Percentiles rank a stretch among this genome's conserved stretches.
These are phyloP conservation scores for Xestia ashworthii DNA, from an alignment of 2,888 invertebrate species.

Conservation along the genomic window DNA sequence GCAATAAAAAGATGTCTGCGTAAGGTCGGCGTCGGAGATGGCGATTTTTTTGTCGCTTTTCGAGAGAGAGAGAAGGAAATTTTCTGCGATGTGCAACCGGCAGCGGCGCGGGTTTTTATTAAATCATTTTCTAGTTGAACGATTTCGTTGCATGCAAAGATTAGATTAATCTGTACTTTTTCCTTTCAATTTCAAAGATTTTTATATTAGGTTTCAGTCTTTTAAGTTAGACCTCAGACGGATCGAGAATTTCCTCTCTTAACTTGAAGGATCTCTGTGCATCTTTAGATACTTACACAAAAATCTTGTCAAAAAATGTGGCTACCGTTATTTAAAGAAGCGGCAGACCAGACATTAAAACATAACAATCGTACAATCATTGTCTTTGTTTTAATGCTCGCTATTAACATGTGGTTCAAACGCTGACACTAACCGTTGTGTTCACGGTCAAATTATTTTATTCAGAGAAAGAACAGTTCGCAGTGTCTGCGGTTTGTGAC, in stretches of 20 bases:
- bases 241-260: background rate
- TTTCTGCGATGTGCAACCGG: slow-evolving; percentile 67
- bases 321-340: slow-evolving; percentile 33
- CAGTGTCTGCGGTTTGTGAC: slow-evolving; percentile 66
- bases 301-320: slow-evolving; percentile 26
- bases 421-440: slow-evolving; percentile 59
- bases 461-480: slow-evolving; percentile 63
- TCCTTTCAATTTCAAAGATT: slow-evolving; percentile 14
- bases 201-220: background rate
- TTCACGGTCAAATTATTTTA: slow-evolving; percentile 66
- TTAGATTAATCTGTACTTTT: slow-evolving; percentile 35
- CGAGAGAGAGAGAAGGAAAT: slow-evolving; percentile 75
- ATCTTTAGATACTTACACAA: background rate
- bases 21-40: slow-evolving; percentile 83
- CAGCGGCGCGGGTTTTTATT: slow-evolving; percentile 57
- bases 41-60: slow-evolving; percentile 81
- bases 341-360: slow-evolving; percentile 32
- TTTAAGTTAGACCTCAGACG: background rate
- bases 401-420: slow-evolving; percentile 63
- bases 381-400: slow-evolving; percentile 61
- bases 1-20: slow-evolving; percentile 88
- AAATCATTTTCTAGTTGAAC: slow-evolving; percentile 59
- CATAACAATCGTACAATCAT: slow-evolving; percentile 48
- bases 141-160: slow-evolving; percentile 42
- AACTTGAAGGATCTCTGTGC: slow-evolving; percentile 9